Base-by-base conservation (phyloP, 2,113 vertebrate genomes). In the Leptosomus discolor region DNA sequence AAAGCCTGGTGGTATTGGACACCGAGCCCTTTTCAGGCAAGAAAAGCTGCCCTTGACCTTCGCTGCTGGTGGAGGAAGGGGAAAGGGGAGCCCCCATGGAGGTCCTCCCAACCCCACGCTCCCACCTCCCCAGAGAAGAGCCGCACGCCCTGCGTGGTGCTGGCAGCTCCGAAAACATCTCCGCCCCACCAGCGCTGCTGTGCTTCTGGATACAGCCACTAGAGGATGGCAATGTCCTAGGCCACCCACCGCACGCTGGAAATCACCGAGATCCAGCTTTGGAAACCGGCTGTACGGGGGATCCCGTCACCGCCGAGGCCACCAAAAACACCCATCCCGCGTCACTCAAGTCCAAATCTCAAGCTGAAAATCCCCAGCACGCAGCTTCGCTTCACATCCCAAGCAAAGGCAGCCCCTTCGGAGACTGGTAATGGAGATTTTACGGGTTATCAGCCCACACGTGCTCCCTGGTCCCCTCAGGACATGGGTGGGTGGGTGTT, bases 141-240 rank as follows among this genome's bases (percentile, higher is more conserved):
- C 29, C 2, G 0, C 15, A 0, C 3, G 6, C 9, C 15, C 48
- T 14, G 32, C 14, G 1, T 1, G 17, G 19, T 1, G 5, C 14
- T 43, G 1, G 18, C 3, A 14, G 51, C 13, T 60, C 32, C 0
- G 0, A 32, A 60, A 32, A 9, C 8, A 15, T 6, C 26, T 9
- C 56, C 0, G 0, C 29, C 30, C 14, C 24, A 12, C 0, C 81
- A 54, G 84, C 39, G 0, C 8, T 22, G 46, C 73, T 94, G 95
- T 82, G 92, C 48, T 97, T 82, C 95, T 91, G 84, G 77, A 39
- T 78, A 1, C 8, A 71, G 81, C 95, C 96, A 63, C 96, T 96
- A 96, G 96, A 96, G 94, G 96, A 96, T 95, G 95, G 80, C 96
- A 97, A 79, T 3, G 74, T 87, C 90, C 70, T 23, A 36, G 84